Evolutionary conservation across 2,113 vertebrate genomes (phyloP).

Genomic region (Capricornis sumatraensis): DNA sequence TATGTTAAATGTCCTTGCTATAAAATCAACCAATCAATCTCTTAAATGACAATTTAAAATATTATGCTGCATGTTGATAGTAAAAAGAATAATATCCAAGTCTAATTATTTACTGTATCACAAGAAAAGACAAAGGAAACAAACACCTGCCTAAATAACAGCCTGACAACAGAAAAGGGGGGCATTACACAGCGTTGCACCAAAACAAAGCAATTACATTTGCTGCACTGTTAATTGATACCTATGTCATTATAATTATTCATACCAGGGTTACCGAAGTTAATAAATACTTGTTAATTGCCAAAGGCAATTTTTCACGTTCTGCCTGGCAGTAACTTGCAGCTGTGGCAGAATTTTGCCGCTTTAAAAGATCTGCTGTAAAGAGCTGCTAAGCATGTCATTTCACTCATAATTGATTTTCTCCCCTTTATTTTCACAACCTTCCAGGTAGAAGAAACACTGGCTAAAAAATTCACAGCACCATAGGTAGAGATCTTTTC

Average conservation of each 20-base stretch:
- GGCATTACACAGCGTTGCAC: background rate
- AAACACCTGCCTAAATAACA: background rate
- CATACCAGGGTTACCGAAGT: slow-evolving; percentile 31
- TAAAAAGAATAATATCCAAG: background rate
- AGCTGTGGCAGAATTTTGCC: slow-evolving; percentile 29
- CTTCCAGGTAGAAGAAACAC: background rate
- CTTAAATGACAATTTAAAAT: background rate
- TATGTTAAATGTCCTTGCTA: background rate
- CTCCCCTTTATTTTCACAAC: slow-evolving; percentile 41
- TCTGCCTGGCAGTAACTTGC: slow-evolving; percentile 27
- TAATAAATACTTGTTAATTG: slow-evolving; percentile 67
- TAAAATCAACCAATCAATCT: background rate
- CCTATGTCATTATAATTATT: slow-evolving; percentile 47
- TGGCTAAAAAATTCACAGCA: slow-evolving; percentile 32
- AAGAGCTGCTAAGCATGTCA: slow-evolving; percentile 29
- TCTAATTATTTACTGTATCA: background rate
- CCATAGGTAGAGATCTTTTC: background rate
- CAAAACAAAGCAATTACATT: slow-evolving; percentile 43
- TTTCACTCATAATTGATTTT: slow-evolving; percentile 52
- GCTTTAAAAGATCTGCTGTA: background rate
- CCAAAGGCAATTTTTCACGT: slow-evolving; percentile 38
- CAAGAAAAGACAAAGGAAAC: background rate
- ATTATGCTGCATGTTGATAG: background rate
- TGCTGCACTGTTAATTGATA: slow-evolving; percentile 50
- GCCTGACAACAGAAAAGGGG: background rate